These are phyloP conservation scores for Netelia fuscicornis DNA, from an alignment of 2,888 invertebrate genomes.

Conservation along the genomic window DNA sequence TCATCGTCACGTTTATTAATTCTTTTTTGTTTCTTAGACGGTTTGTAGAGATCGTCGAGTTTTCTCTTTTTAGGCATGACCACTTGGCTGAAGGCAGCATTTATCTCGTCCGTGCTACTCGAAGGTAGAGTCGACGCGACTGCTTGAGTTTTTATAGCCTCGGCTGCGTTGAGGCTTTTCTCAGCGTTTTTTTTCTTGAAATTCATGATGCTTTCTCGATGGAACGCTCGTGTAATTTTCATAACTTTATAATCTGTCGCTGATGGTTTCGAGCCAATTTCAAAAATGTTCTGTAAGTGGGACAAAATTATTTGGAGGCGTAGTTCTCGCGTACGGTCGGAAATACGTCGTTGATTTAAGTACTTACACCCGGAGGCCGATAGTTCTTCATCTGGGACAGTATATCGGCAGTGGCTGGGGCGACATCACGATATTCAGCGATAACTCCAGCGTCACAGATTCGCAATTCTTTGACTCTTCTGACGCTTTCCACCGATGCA, in stretches of 20 bases:
- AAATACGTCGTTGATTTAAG: neutral
- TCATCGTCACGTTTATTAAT: slow-evolving; percentile 89
- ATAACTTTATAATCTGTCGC: slow-evolving; percentile 93
- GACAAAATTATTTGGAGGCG: slow-evolving; percentile 17
- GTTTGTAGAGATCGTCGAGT: slow-evolving; percentile 87
- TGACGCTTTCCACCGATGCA: slow-evolving; percentile 95
- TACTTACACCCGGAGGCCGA: slow-evolving; percentile 90
- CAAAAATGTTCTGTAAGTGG: slow-evolving; percentile 94
- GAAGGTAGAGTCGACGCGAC: slow-evolving; percentile 77
- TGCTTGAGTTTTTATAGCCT: slow-evolving; percentile 41
- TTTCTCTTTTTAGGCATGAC: slow-evolving; percentile 87
- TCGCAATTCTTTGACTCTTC: slow-evolving; percentile 91
- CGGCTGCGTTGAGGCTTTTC: slow-evolving; percentile 75
- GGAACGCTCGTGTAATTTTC: slow-evolving; percentile 93
- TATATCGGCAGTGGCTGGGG: slow-evolving; percentile 79
- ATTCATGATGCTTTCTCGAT: slow-evolving; percentile 87
- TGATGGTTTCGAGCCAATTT: slow-evolving; percentile 93
- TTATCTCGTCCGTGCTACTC: slow-evolving; percentile 86
- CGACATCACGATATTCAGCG: slow-evolving; percentile 85
- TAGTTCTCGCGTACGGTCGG: no score
- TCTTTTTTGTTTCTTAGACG: slow-evolving; percentile 86
- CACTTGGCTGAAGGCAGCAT: slow-evolving; percentile 87
- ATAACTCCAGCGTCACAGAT: slow-evolving; percentile 87
- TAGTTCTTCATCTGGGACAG: slow-evolving; percentile 91
- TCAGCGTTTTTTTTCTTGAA: slow-evolving; percentile 84